Conservation (phyloP, 2,888 invertebrate species). For the Endomychus coccineus region DNA sequence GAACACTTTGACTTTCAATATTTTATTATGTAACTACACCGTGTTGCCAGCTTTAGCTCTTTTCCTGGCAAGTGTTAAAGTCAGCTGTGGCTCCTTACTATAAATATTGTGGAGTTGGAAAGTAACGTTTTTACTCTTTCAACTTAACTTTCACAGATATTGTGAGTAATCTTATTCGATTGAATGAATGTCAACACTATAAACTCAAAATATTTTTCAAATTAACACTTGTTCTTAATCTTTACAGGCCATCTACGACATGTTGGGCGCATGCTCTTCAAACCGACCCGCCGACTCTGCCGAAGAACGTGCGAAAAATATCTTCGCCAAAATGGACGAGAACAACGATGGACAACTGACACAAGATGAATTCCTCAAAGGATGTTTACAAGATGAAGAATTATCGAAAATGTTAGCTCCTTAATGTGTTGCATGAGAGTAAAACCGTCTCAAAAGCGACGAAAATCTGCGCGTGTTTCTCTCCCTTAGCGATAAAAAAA, state of each 20-base stretch:
- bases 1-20: too few species aligned
- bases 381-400: conserved; percentile 94
- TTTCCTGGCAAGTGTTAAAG: too few species aligned
- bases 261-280: conserved; percentile 96
- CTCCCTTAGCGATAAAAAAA: too few species aligned
- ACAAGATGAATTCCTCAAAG: conserved; percentile 96
- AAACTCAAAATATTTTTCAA: too few species aligned
- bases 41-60: too few species aligned
- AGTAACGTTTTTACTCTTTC: too few species aligned
- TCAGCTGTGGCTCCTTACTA: too few species aligned
- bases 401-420: conserved; percentile 91
- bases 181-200: too few species aligned
- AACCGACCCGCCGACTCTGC: conserved; percentile 93
- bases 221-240: conserved; percentile 14
- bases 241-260: conserved; percentile 96
- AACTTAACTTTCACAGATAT: too few species aligned
- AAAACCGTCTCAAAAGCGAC: conserved; percentile 3
- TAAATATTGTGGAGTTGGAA: too few species aligned
- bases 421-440: conserved; percentile 48
- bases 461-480: conserved; percentile 6
- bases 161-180: too few species aligned
- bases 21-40: too few species aligned
- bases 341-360: conserved; percentile 98
- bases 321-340: conserved; percentile 99
- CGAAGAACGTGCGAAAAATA: conserved; percentile 96